A percentile compares a stretch with the other conserved stretches of the same genome.
These are phyloP conservation scores for Xenus cinereus DNA, from an alignment of 2,113 vertebrate genomes.

Conservation along the genomic window DNA sequence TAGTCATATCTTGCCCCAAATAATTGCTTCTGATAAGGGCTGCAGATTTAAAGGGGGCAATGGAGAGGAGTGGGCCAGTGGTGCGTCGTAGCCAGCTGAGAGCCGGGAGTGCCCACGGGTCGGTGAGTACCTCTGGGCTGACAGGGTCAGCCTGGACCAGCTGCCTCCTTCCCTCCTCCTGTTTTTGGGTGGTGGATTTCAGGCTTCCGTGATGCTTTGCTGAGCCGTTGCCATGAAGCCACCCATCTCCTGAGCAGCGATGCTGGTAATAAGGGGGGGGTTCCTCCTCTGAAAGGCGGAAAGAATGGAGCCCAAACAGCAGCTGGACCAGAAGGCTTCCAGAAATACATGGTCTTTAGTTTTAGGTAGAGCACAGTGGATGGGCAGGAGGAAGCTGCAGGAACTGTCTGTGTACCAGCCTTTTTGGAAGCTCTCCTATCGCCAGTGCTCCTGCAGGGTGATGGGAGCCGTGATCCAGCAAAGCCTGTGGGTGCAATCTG, in stretches of 20 bases:
- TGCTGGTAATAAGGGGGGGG: not conserved
- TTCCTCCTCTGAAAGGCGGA: not conserved
- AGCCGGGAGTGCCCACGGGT: not conserved
- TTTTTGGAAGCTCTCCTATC: not conserved
- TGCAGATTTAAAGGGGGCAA: slow-evolving; percentile 49
- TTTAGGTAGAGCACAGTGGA: not conserved
- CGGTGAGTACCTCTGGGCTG: slow-evolving; percentile 23
- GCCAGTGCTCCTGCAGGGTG: not conserved
- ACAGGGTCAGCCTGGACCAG: fast-evolving
- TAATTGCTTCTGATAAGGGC: slow-evolving; percentile 59
- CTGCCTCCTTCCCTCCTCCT: not conserved
- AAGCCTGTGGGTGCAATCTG: not conserved
- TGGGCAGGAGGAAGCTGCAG: not conserved
- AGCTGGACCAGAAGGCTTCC: not conserved
- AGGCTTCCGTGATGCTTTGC: not conserved
- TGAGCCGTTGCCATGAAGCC: not conserved
- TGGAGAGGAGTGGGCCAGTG: not conserved
- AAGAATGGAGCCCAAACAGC: not conserved
- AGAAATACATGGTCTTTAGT: not conserved
- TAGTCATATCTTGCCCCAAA: slow-evolving; percentile 42
- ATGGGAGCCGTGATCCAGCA: not conserved
- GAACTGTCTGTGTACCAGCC: not conserved
- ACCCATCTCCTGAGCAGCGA: not conserved
- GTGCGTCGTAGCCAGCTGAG: not conserved
- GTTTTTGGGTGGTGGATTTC: not conserved